Conservation (phyloP, 2,113 vertebrate species). For the Merops nubicus region DNA sequence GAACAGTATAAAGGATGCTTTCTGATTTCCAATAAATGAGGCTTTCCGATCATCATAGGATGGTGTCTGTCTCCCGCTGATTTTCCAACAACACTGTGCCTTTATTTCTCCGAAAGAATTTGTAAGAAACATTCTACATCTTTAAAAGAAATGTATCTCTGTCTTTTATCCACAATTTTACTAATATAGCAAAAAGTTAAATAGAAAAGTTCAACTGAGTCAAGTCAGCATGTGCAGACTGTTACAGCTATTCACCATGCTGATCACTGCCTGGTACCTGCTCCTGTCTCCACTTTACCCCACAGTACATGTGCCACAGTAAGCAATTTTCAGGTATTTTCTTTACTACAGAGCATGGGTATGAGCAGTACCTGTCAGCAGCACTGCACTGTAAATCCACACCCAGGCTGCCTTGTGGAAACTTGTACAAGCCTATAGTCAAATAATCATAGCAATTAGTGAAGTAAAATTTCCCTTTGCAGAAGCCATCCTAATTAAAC, state of each 20-base stretch:
- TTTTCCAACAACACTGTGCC: no score
- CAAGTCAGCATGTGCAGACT: background rate
- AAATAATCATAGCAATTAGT: background rate
- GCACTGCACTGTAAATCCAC: background rate
- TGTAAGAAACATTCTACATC: background rate
- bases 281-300: background rate
- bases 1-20: no score
- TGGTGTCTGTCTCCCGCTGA: no score
- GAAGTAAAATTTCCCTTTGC: background rate
- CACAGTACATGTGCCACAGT: background rate
- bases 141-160: background rate
- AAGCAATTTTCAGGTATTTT: slow-evolving; percentile 1
- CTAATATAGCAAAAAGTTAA: background rate
- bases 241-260: background rate
- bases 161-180: background rate
- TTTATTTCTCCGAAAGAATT: background rate
- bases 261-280: background rate
- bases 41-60: no score
- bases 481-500: background rate
- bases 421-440: background rate
- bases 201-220: background rate
- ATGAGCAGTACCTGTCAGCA: background rate
- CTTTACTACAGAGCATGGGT: background rate
- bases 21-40: no score
- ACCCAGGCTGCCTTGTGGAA: background rate